Conservation (phyloP, 2,797 vertebrate genomes). For the Acanthornis magna region DNA sequence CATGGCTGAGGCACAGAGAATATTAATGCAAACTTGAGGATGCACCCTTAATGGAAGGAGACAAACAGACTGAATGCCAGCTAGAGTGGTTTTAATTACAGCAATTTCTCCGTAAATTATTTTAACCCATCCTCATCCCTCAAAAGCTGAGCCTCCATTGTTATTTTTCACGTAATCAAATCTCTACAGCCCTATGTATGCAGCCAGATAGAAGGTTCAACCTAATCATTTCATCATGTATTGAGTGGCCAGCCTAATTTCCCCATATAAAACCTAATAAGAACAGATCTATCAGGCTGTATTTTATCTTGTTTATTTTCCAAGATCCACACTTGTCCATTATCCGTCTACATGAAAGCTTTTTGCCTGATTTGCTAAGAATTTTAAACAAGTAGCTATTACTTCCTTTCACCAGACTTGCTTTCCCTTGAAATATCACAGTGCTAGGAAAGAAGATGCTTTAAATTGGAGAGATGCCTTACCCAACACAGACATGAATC, state of each 20-base stretch:
- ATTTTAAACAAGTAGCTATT: background rate
- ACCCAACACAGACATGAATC: background rate
- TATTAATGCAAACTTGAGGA: background rate
- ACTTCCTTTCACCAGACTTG: background rate
- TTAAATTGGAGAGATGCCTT: background rate
- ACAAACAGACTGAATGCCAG: background rate
- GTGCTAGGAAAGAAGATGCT: background rate
- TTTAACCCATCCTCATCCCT: background rate
- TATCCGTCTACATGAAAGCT: background rate
- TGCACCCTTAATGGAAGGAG: background rate
- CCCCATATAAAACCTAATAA: background rate
- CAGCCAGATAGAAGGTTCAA: background rate
- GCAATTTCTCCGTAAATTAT: background rate
- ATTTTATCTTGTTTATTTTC: conserved; percentile 2
- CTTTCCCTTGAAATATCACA: background rate
- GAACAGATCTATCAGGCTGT: background rate
- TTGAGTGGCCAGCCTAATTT: conserved; percentile 13
- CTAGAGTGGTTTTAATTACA: background rate
- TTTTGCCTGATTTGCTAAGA: conserved; percentile 7
- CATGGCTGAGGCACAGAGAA: background rate
- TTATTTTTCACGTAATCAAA: conserved; percentile 17
- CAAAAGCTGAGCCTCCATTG: background rate
- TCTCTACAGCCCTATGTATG: background rate
- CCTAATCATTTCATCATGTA: conserved; percentile 5
- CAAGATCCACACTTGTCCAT: background rate